These are phyloP conservation scores for Coracopsis vasa DNA, from an alignment of 2,113 vertebrate species.

Conservation along the genomic window DNA sequence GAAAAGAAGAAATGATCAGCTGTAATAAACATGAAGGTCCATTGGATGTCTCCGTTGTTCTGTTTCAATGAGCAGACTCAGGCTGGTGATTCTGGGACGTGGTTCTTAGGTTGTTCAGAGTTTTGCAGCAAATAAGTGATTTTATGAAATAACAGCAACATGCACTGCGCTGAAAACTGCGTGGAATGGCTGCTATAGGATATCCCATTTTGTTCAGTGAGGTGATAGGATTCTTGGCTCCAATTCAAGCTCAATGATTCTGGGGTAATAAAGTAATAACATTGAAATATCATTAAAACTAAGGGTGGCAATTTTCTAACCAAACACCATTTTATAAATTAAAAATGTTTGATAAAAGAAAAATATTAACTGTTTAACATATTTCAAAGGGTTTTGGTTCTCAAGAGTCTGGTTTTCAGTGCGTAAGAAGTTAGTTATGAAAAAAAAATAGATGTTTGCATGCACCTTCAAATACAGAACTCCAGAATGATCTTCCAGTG, in stretches of 20 bases:
- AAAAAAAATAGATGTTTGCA: neutral
- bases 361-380: neutral
- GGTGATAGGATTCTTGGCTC: neutral
- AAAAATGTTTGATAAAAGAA: neutral
- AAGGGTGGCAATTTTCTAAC: neutral
- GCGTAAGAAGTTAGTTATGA: neutral
- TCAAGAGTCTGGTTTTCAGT: neutral
- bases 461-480: neutral
- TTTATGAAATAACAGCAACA: neutral
- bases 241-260: neutral
- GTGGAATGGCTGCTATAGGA: neutral
- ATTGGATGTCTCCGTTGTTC: slow-evolving; percentile 53
- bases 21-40: slow-evolving; percentile 50
- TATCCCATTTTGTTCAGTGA: neutral
- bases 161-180: neutral
- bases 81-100: fast-evolving
- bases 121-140: neutral
- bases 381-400: neutral
- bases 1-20: neutral
- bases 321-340: neutral
- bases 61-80: neutral
- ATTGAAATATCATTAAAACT: neutral
- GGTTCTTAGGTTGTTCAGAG: neutral
- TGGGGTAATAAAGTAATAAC: neutral
- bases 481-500: neutral